phyloP scores from a whole-genome alignment of 2,888 invertebrate genomes.

The Trilocha varians region DNA sequence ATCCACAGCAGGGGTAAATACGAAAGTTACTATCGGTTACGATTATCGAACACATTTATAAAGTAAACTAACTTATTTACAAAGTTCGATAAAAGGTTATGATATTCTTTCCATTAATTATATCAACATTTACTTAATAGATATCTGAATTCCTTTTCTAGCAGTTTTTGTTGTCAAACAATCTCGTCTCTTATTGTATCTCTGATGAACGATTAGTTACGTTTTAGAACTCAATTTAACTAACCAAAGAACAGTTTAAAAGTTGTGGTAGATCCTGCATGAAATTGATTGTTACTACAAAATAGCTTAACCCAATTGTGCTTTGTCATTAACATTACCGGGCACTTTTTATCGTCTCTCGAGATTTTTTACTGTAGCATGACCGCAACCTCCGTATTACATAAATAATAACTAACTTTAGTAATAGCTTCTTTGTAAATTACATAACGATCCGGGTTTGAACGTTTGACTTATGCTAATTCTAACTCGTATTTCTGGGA shows the following conservation, averaged over 20 bases:
- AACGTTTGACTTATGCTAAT: too few relatives aligned
- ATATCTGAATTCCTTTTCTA: neutral
- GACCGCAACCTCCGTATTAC: neutral
- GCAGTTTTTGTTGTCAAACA: neutral
- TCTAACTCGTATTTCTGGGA: too few relatives aligned
- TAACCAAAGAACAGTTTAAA: neutral
- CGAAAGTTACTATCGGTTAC: too few relatives aligned
- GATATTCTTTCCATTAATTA: neutral
- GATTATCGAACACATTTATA: too few relatives aligned
- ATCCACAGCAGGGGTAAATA: too few relatives aligned
- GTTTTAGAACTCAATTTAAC: slow-evolving; percentile 1
- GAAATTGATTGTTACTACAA: neutral
- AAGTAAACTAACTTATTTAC: too few relatives aligned
- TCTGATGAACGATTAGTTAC: neutral
- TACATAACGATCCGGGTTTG: too few relatives aligned
- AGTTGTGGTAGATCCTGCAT: neutral
- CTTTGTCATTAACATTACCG: neutral
- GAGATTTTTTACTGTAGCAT: neutral
- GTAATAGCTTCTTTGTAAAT: too few relatives aligned
- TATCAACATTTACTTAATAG: neutral
- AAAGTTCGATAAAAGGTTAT: neutral
- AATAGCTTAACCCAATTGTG: neutral
- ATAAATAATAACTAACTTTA: neutral
- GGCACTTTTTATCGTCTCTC: neutral
- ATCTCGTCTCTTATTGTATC: neutral